A percentile compares a stretch with the other conserved stretches of the same genome.
phyloP scores from a whole-genome alignment of 2,888 invertebrate genomes.

The Gymnosoma rotundatum region DNA sequence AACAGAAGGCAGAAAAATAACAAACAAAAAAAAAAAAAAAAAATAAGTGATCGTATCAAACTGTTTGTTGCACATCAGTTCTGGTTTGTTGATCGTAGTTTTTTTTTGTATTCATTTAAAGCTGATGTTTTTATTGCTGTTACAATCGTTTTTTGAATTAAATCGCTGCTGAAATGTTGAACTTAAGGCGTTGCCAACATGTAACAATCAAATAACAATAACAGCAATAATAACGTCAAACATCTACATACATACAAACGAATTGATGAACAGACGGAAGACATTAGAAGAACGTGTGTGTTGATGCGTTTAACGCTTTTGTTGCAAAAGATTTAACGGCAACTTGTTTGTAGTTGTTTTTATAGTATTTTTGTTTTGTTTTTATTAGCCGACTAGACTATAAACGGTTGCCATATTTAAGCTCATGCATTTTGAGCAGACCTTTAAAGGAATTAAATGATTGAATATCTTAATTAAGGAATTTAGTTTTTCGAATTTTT shows the following conservation, averaged over 20 bases:
- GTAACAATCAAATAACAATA: constrained; percentile 50
- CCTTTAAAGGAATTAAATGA: constrained; percentile 2
- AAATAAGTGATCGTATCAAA: constrained; percentile 56
- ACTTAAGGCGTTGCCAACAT: constrained; percentile 61
- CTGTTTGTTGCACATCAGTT: constrained; percentile 69
- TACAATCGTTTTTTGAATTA: constrained; percentile 54
- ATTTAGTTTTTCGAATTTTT: too few species aligned
- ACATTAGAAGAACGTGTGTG: constrained; percentile 45
- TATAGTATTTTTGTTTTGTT: constrained; percentile 1
- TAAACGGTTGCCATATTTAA: constrained; percentile 24
- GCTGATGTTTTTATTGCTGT: constrained; percentile 38
- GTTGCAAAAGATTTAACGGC: constrained; percentile 68
- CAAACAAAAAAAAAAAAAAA: constrained; percentile 44
- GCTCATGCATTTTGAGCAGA: constrained; percentile 26
- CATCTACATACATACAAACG: neutral
- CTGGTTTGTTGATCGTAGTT: constrained; percentile 66
- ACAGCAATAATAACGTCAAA: constrained; percentile 28
- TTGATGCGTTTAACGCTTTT: constrained; percentile 67
- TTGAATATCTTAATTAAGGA: neutral
- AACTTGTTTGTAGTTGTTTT: constrained; percentile 58
- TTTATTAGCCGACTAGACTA: neutral
- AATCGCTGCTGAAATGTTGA: constrained; percentile 62
- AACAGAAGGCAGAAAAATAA: neutral
- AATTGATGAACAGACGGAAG: constrained; percentile 5
- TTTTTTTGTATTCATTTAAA: constrained; percentile 9